Base-by-base conservation (phyloP, 2,888 invertebrate species). In the Eupithecia insigniata region DNA sequence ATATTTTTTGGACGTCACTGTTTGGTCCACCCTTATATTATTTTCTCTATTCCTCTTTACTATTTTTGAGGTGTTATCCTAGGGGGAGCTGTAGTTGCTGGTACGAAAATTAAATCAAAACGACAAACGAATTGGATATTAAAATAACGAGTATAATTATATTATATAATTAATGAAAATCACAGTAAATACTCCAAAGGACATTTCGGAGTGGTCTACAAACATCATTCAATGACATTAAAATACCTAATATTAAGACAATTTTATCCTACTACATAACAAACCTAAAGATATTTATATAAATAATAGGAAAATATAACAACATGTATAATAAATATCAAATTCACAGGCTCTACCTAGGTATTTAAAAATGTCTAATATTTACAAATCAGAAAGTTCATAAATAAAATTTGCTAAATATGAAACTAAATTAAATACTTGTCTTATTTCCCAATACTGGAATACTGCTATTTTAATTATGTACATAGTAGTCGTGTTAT, bases 191-290 rank as follows among this genome's bases (percentile, higher is more conserved):
- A 51, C 60, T 10, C 58, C 64, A 68, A 60, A 66, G 16, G 65
- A 4, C 28, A 46, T 34, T 68, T 60, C 22, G 72, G 72, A 72
- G 68, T 72, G 60, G 46, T 68, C 71, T 72, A 61, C 65, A 26
- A 4, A 18, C 65, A 30, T 34, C 22, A 10, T 22, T 26, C 22
- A 55, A 26, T 26, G 14, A 55, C 55, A 26, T 55, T 26, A 55
- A 55, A 55, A 26, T 55, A 55, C 55, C 55, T 55, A 26, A 55
- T 55, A 14, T 55, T 26, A 26, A 22, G 51, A 51, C 16, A 51
- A 43, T n/a, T 43, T 43, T 22, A 51, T 51, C 10, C 55, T 26
- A 14, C 51, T n/a, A 51, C 51, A 26, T 26, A 55, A 26, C 12
- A 55, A 3, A 26, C 12, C 22, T 14, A 26, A 26, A 22, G 3